Evolutionary conservation across 2,797 vertebrate species (phyloP), one percentile per base, ranked within the genome.

Genomic region (Nyctalus aviator): DNA sequence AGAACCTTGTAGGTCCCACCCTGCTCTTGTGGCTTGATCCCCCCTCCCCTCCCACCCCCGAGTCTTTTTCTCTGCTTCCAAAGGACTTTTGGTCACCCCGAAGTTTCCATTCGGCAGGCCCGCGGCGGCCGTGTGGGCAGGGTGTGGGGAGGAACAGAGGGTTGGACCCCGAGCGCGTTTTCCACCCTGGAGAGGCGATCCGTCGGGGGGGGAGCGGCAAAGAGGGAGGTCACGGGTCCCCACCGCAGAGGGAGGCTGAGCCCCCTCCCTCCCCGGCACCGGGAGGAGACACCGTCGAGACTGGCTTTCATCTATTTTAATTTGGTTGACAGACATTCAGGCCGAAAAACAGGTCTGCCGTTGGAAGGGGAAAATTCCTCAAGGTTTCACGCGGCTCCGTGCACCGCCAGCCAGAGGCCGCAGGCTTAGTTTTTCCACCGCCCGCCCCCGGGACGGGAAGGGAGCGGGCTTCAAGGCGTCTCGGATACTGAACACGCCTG

Each of bases 291-390:
- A 30, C 6, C 12, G 27, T 3, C n/a, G 66, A 83, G 83, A 76
- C 14, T 27, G 20, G 3, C 37, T 87, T 72, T 50, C 90, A 78
- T 84, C 78, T 94, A 59, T 85, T 97, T 96, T 92, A 93, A 91
- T 73, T 76, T 95, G 93, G 91, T 84, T 88, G 94, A 94, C 76
- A 97, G 96, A 93, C 82, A 37, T 64, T 64, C 92, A 95, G 88
- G 92, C 53, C 92, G 71, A 94, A 95, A 98, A 98, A 76, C 77
- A 91, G 83, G 55, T 95, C 97, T 95, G 97, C 90, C 86, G 86
- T 64, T 72, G 82, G 69, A 96, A 95, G 95, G 87, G 95, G 0
- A 1, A 90, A 96, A 93, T 96, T 96, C 79, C 73, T 59, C 69
- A 92, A 85, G 41, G 84, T 77, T 97, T 97, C 79, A 78, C 92